These are phyloP conservation scores for Thunnus maccoyii DNA, from an alignment of 2,113 vertebrate genomes.

Conservation along the genomic window DNA sequence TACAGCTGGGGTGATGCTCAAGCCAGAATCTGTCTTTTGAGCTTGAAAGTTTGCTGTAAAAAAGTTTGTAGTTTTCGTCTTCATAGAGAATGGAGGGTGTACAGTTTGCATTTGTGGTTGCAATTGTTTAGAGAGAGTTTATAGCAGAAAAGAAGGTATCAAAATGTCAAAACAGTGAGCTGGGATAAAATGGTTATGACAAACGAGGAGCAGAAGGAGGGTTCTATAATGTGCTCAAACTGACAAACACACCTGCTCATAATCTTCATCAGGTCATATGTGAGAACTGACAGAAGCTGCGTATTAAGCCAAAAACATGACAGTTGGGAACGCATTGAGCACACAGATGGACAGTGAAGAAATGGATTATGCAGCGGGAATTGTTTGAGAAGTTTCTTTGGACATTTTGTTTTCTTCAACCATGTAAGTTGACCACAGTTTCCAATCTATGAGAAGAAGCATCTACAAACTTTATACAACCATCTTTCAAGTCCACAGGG, in stretches of 20 bases:
- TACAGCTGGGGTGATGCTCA: conserved; percentile 10
- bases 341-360: conserved; percentile 57
- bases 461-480: conserved; percentile 5
- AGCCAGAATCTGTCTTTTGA: background rate
- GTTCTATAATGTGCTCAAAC: too few species aligned
- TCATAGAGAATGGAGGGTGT: background rate
- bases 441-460: background rate
- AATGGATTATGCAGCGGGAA: conserved; percentile 14
- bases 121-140: too few species aligned
- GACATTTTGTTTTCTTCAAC: conserved; percentile 20
- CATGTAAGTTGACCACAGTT: background rate
- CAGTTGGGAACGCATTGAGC: conserved; percentile 45
- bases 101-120: background rate
- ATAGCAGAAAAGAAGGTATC: background rate
- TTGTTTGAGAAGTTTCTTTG: conserved; percentile 29
- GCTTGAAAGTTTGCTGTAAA: background rate
- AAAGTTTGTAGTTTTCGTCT: background rate
- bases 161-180: too few species aligned
- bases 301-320: conserved; percentile 16
- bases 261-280: background rate
- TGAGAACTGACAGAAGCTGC: background rate
- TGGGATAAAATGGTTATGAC: background rate
- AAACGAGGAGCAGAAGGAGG: background rate
- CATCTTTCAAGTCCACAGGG: conserved; percentile 5
- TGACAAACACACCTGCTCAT: too few species aligned